Base-by-base conservation (phyloP, 2,797 vertebrate species). In the Chelmon rostratus region DNA sequence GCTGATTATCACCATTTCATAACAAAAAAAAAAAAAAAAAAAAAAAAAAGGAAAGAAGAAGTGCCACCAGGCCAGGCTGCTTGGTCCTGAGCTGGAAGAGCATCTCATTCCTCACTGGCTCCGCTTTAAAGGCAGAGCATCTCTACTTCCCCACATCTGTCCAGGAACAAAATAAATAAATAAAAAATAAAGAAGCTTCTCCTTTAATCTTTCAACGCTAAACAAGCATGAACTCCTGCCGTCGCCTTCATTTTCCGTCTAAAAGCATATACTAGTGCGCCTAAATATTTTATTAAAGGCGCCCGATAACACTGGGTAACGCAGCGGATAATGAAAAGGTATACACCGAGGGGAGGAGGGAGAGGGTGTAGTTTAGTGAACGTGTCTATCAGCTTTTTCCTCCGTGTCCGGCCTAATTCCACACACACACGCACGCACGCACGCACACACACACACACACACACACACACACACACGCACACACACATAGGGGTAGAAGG, bases 181-280 rank as follows among this genome's bases (percentile, higher is more conserved):
- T 53, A 72, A 73, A 28, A n/a, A 76, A 87, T 84, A 83, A 84
- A 89, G 83, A 86, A 82, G 83, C 86, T 69, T 88, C 86, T 91
- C 86, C 96, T 96, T 96, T 90, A 94, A 93, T 94, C 92, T 95
- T 94, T 94, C 90, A 96, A 94, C 52, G 69, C 86, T 90, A 96
- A 96, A 96, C 94, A 97, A 95, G 93, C 91, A 92, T 86, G 85
- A 83, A 90, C 89, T 91, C 87, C 83, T 88, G 87, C 86, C 87
- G 79, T 90, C 81, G 85, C 92, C 88, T 95, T 94, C 92, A 91
- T 95, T 95, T 94, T 88, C 89, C 81, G 49, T 94, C 91, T 95
- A 94, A 95, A 93, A 96, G 93, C 96, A 94, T 95, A 94, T 93
- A 95, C 94, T 90, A 69, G 88, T 89, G 86, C 37, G 16, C 83